Evolutionary conservation across 1,140 invertebrate species (phyloP).

Genomic region (Ceratoteleas bidentatus): DNA sequence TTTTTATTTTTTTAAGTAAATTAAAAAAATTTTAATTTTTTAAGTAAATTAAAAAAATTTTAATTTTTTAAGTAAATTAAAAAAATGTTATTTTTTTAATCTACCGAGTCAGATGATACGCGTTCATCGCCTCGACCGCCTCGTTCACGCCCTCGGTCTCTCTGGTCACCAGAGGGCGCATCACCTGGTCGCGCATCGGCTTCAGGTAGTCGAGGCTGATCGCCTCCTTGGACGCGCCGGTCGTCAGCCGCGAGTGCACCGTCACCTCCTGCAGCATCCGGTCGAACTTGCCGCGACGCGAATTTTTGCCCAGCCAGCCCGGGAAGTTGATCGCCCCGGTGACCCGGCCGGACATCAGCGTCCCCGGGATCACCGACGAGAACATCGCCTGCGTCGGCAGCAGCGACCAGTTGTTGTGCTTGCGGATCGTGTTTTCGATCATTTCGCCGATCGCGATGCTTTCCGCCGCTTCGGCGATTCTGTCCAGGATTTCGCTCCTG

Average conservation of each 20-base stretch:
- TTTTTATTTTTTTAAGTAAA: too few relatives aligned
- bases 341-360: slow-evolving; percentile 90
- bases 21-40: too few relatives aligned
- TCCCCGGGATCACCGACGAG: slow-evolving; percentile 94
- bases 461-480: slow-evolving; percentile 90
- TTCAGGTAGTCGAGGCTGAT: slow-evolving; percentile 92
- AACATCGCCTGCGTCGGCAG: slow-evolving; percentile 95
- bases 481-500: slow-evolving; percentile 83
- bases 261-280: slow-evolving; percentile 82
- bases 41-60: too few relatives aligned
- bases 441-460: slow-evolving; percentile 93
- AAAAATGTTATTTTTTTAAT: too few relatives aligned
- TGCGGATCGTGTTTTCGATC: slow-evolving; percentile 90
- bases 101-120: slow-evolving; percentile 93
- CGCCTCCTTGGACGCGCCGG: slow-evolving; percentile 88
- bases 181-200: slow-evolving; percentile 86
- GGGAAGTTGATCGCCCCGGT: slow-evolving; percentile 93
- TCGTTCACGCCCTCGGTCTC: slow-evolving; percentile 87
- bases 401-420: slow-evolving; percentile 92
- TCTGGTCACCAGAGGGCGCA: slow-evolving; percentile 86
- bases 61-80: too few relatives aligned
- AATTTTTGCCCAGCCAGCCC: slow-evolving; percentile 97
- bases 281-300: slow-evolving; percentile 89
- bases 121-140: slow-evolving; percentile 89
- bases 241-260: slow-evolving; percentile 76